Evolutionary conservation across 2,113 vertebrate genomes (phyloP).

Genomic region (Mastomys natalensis): DNA sequence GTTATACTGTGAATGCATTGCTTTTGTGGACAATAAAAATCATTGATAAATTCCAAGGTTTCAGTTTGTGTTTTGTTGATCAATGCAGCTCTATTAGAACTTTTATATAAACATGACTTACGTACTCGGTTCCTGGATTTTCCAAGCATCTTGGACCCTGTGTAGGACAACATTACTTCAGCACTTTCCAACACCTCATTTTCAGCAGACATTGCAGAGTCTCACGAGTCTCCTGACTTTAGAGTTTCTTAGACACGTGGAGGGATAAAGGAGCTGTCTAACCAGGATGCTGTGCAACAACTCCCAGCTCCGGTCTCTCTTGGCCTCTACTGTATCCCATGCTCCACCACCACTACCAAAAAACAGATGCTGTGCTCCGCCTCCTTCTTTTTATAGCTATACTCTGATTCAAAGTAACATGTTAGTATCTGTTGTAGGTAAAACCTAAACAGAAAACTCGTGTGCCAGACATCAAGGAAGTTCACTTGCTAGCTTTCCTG

Average conservation of each 20-base stretch:
- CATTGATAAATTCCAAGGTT: neutral
- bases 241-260: neutral
- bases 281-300: neutral
- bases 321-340: accelerated
- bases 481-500: neutral
- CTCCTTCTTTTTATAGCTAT: neutral
- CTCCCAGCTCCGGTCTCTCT: neutral
- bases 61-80: neutral
- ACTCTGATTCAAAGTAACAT: neutral
- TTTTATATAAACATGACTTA: neutral
- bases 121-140: neutral
- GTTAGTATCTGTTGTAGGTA: neutral
- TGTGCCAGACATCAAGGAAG: neutral
- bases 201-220: neutral
- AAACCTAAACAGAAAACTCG: neutral
- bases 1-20: neutral
- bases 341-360: neutral
- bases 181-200: neutral
- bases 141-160: neutral
- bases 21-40: constrained; percentile 43
- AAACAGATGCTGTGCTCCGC: neutral
- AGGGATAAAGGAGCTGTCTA: neutral
- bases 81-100: neutral
- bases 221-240: neutral
- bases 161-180: neutral